Evolutionary conservation across 1,140 invertebrate species (phyloP), one percentile per base, ranked within the genome.

Genomic region (Drosophila sp.): DNA sequence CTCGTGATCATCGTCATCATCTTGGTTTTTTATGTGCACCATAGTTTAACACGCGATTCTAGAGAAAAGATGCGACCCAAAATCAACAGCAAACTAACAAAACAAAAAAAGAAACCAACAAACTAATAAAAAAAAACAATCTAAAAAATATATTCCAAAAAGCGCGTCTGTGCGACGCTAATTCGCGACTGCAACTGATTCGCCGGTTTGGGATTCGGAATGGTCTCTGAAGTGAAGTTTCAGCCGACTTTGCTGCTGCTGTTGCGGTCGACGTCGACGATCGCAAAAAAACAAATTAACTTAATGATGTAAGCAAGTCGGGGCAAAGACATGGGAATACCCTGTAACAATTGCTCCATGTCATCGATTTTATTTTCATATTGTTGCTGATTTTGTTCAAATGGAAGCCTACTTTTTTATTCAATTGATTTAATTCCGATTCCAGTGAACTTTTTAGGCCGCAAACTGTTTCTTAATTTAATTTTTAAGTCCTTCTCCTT

Each of bases 131-230:
- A 33, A 35, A 23, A n/a, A 50, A 17, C 32, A 61, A 60, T 17
- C 17, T 17, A 17, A 17, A 44, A 67, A n/a, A 61, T 27, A 44
- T 38, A 38, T 38, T 3, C 35, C 35, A 35, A 56, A 44, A 55
- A 67, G 62, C 76, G 80, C 84, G 85, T 89, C 85, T 84, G 66
- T 80, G 60, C 80, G 72, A 74, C 70, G 73, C 80, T 89, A 89
- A 87, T 89, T 89, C 84, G 84, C 84, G 80, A 87, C 77, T 87
- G 84, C 84, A 87, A 87, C 84, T 87, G 84, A 87, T 79, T 89
- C 69, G 66, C 66, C 64, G 44, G 44, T 54, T 73, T 38, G 72
- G 55, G 60, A 68, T 61, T 75, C 73, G 72, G 65, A 60, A 76
- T 76, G 10, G 32, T 29, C 38, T 70, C 63, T 79, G 57, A 72